phyloP scores from a whole-genome alignment of 1,140 invertebrate species.

The Brevipalpus yothersi region DNA sequence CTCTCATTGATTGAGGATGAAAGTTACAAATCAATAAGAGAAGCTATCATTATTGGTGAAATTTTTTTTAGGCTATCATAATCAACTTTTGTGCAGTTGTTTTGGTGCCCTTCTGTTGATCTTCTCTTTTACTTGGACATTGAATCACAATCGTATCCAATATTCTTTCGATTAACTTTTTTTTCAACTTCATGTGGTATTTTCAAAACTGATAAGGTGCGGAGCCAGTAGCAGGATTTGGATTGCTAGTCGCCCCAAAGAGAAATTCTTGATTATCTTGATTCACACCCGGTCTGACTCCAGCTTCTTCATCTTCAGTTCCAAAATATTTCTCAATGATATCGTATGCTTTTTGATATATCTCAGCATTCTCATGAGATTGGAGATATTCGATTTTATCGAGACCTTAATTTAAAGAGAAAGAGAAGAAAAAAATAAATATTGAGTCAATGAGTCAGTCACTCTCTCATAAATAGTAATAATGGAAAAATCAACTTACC shows the following conservation, averaged over 20 bases:
- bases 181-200: no score
- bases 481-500: constrained; percentile 32
- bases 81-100: no score
- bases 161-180: no score
- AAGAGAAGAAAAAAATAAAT: constrained; percentile 10
- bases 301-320: constrained; percentile 53
- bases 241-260: constrained; percentile 16
- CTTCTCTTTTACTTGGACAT: no score
- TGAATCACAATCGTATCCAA: no score
- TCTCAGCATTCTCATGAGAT: constrained; percentile 82
- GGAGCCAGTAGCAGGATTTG: background rate
- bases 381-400: constrained; percentile 94
- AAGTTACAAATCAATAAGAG: no score
- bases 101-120: no score
- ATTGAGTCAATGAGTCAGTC: no score
- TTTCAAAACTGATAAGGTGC: no score
- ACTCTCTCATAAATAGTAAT: background rate
- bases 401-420: constrained; percentile 33
- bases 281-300: constrained; percentile 49
- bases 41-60: no score
- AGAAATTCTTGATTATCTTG: constrained; percentile 40
- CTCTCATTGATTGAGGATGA: no score
- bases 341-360: constrained; percentile 86
- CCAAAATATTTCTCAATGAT: constrained; percentile 89
- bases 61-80: no score